phyloP scores from a whole-genome alignment of 2,888 invertebrate genomes.

The Liodrosophila aerea region DNA sequence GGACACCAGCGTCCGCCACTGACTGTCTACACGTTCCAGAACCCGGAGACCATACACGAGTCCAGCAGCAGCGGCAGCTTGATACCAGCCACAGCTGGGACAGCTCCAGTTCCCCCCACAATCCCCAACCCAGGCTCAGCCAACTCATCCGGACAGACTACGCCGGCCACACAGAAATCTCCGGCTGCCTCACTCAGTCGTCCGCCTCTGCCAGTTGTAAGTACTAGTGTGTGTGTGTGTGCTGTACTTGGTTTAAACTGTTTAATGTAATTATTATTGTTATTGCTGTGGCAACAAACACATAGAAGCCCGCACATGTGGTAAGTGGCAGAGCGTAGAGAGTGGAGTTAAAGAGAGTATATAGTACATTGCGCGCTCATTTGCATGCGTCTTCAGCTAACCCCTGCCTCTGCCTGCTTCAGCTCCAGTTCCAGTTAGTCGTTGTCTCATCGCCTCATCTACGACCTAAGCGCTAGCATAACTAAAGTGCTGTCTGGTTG shows the following conservation, averaged over 20 bases:
- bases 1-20: slow-evolving; percentile 92
- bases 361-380: slow-evolving; percentile 61
- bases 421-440: slow-evolving; percentile 4
- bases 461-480: background rate
- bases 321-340: slow-evolving; percentile 68
- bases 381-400: slow-evolving; percentile 57
- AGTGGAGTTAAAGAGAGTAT: slow-evolving; percentile 1
- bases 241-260: slow-evolving; percentile 44
- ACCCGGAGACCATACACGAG: slow-evolving; percentile 85
- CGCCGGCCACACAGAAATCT: slow-evolving; percentile 82
- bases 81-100: slow-evolving; percentile 26
- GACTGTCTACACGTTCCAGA: slow-evolving; percentile 93
- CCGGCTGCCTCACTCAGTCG: slow-evolving; percentile 84
- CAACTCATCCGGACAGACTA: slow-evolving; percentile 79
- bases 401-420: slow-evolving; percentile 1
- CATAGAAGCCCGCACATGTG: slow-evolving; percentile 79
- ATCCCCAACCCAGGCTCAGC: too few species aligned
- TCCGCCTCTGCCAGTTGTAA: slow-evolving; percentile 89
- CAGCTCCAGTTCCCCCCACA: slow-evolving; percentile 24
- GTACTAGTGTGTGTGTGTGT: slow-evolving; percentile 65
- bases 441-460: slow-evolving; percentile 12
- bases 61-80: slow-evolving; percentile 58
- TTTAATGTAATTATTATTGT: slow-evolving; percentile 39
- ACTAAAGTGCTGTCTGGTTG: background rate
- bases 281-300: slow-evolving; percentile 44